These are phyloP conservation scores for Sebastiscus albofasciatus DNA, from an alignment of 2,797 vertebrate species.

Conservation along the genomic window DNA sequence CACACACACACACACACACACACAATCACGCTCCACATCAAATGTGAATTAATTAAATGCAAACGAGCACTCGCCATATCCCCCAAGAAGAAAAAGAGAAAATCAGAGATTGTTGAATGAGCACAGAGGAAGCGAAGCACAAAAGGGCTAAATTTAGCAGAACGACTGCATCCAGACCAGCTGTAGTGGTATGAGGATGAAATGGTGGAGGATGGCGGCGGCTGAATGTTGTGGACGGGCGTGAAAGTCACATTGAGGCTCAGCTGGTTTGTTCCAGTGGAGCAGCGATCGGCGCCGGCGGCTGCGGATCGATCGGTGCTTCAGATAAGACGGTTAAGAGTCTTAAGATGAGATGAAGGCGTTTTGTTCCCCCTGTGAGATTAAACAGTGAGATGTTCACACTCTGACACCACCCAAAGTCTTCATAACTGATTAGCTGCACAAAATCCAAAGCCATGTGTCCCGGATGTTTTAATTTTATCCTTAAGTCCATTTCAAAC, in stretches of 20 bases:
- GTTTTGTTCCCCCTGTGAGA: background rate
- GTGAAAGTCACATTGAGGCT: slow-evolving; percentile 24
- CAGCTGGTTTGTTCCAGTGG: background rate
- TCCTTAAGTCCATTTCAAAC: background rate
- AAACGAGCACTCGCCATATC: background rate
- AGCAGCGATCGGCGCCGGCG: background rate
- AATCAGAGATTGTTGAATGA: background rate
- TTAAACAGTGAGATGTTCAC: background rate
- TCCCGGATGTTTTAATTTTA: background rate
- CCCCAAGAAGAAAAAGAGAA: background rate
- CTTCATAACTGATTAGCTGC: background rate
- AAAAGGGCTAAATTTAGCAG: slow-evolving; percentile 40
- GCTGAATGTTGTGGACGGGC: background rate
- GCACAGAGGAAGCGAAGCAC: slow-evolving; percentile 9
- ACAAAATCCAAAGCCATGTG: background rate
- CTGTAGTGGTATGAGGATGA: background rate
- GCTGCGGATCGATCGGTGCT: background rate
- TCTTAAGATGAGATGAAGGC: background rate
- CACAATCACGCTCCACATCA: background rate
- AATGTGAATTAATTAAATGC: slow-evolving; percentile 16
- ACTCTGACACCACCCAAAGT: background rate
- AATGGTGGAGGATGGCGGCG: background rate
- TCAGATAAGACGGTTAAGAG: background rate
- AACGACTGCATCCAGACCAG: slow-evolving; percentile 1
- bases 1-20: background rate